Percentiles rank a stretch among this genome's conserved stretches.
These are phyloP conservation scores for Sminthurinus aureus DNA, from an alignment of 2,888 invertebrate genomes.

Conservation along the genomic window DNA sequence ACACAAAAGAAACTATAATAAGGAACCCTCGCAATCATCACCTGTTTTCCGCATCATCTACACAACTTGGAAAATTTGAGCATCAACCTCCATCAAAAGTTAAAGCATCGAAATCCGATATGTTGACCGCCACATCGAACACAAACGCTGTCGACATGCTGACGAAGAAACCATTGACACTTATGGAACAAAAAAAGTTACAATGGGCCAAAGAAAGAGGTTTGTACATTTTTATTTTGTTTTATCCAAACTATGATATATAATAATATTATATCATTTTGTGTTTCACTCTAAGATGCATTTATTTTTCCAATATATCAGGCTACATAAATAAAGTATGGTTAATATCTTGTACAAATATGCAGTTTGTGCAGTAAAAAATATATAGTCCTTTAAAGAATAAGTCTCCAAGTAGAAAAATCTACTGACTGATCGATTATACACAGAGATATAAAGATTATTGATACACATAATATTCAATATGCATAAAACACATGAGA, in stretches of 20 bases:
- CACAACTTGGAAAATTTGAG: neutral
- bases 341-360: no score
- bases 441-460: no score
- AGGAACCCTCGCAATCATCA: neutral
- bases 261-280: no score
- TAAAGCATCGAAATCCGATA: conserved; percentile 23
- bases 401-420: no score
- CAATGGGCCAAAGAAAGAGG: conserved; percentile 95
- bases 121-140: conserved; percentile 11
- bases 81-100: neutral
- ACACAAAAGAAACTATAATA: neutral
- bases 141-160: neutral
- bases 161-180: conserved; percentile 64
- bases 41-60: neutral
- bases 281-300: no score
- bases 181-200: conserved; percentile 86
- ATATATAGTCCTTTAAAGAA: no score
- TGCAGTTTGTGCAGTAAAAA: no score
- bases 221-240: conserved; percentile 63
- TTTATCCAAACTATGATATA: neutral
- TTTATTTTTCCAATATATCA: no score
- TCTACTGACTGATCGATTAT: no score
- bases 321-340: no score
- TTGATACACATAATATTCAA: no score
- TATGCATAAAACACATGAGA: no score